These are phyloP conservation scores for Lepus europaeus DNA, from an alignment of 2,113 vertebrate species.

Conservation along the genomic window DNA sequence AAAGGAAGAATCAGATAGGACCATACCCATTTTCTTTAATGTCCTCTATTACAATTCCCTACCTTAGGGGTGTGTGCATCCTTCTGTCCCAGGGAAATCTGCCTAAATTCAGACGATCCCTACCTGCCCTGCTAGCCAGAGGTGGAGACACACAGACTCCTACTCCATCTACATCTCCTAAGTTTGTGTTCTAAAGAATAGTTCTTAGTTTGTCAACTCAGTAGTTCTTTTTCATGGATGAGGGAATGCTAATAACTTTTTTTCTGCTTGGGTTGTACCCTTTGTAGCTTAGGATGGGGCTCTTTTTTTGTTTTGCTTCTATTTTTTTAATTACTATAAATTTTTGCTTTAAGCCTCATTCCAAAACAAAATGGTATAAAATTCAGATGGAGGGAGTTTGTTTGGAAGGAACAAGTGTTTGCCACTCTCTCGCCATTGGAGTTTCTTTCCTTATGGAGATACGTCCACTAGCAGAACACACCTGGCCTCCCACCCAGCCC, in stretches of 20 bases:
- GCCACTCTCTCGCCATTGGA: background rate
- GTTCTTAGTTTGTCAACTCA: background rate
- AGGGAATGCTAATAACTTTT: background rate
- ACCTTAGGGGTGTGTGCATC: accelerated
- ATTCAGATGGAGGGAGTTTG: background rate
- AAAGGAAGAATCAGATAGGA: background rate
- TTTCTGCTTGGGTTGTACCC: background rate
- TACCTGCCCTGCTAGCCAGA: background rate
- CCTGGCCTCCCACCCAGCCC: background rate
- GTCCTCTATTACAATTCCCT: background rate
- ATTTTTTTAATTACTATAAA: background rate
- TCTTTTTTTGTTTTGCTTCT: background rate
- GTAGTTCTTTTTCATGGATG: background rate
- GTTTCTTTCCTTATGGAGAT: background rate
- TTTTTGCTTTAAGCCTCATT: background rate
- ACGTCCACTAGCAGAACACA: background rate
- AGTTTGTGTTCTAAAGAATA: background rate
- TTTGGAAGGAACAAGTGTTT: background rate
- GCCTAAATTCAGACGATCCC: background rate
- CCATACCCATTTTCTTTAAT: background rate
- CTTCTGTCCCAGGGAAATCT: background rate
- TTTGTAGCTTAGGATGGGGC: background rate
- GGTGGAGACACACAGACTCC: background rate
- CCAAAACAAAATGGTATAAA: background rate
- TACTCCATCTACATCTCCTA: background rate